Percentiles rank a stretch among this genome's conserved stretches.
Evolutionary conservation across 2,113 vertebrate species (phyloP).

Genomic region (Microcebus tavaratra): DNA sequence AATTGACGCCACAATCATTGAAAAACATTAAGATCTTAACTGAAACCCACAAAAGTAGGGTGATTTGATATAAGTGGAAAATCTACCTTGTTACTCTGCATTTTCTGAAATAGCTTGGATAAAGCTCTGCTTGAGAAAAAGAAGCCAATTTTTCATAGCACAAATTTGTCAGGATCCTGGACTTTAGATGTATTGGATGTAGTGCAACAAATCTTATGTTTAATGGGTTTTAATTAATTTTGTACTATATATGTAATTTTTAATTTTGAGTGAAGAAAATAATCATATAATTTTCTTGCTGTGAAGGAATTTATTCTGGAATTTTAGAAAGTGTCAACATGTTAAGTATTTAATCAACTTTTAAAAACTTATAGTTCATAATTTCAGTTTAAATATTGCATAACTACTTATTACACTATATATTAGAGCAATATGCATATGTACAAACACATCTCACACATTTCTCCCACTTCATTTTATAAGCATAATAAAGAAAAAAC

Average conservation of each 20-base stretch:
- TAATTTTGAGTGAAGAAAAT: not conserved
- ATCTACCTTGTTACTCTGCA: not conserved
- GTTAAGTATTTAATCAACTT: not conserved
- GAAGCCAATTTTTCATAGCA: not conserved
- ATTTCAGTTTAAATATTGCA: not conserved
- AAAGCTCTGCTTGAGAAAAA: slow-evolving; percentile 41
- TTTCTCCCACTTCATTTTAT: not conserved
- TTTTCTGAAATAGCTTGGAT: not conserved
- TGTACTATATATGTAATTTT: not conserved
- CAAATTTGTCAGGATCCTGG: not conserved
- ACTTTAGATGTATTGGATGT: not conserved
- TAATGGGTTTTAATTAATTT: not conserved
- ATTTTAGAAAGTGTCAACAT: not conserved
- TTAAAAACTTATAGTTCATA: not conserved
- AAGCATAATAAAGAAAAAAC: not conserved
- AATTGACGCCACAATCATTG: not conserved
- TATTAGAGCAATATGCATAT: not conserved
- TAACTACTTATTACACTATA: not conserved
- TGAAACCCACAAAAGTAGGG: slow-evolving; percentile 17
- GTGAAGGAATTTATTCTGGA: not conserved
- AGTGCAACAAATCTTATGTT: not conserved
- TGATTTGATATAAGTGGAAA: slow-evolving; percentile 11
- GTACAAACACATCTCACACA: not conserved
- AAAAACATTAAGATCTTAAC: slow-evolving; percentile 14
- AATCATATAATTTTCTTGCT: not conserved